Evolutionary conservation across 2,797 vertebrate genomes (phyloP).

Genomic region (Falco concolor): DNA sequence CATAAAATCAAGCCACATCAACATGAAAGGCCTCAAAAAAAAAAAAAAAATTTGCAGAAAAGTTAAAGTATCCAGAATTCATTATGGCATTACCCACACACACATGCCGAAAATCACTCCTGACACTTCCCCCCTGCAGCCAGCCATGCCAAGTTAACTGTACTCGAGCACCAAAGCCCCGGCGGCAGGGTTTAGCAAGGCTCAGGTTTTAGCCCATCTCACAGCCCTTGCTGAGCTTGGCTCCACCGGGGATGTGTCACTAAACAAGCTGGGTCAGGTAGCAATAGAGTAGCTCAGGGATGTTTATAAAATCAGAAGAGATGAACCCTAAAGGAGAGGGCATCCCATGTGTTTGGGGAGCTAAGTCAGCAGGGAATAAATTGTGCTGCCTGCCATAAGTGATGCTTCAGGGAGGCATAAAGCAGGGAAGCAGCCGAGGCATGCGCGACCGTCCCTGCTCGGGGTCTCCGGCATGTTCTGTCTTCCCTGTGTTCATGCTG

Average conservation of each 20-base stretch:
- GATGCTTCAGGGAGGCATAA: slow-evolving; percentile 1
- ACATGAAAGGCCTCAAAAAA: neutral
- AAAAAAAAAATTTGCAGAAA: neutral
- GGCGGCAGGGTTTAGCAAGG: neutral
- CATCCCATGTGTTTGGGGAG: neutral
- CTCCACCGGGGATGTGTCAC: neutral
- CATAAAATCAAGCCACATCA: neutral
- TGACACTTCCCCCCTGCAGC: neutral
- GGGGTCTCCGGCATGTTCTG: neutral
- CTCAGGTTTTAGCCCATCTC: neutral
- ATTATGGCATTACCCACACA: neutral
- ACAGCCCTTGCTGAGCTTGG: neutral
- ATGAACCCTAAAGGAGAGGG: slow-evolving; percentile 30
- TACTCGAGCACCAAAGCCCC: neutral
- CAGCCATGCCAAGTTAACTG: neutral
- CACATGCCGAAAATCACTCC: neutral
- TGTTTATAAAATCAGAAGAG: neutral
- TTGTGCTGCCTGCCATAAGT: neutral
- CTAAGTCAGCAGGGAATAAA: neutral
- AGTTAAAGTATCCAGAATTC: neutral
- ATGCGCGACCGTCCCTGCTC: neutral
- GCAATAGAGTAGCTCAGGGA: neutral
- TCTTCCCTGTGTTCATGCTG: neutral
- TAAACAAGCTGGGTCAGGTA: neutral
- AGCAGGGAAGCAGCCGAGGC: neutral